A percentile compares a stretch with the other conserved stretches of the same genome.
phyloP scores from a whole-genome alignment of 2,113 vertebrate species.

The Chlamydotis undulata region DNA sequence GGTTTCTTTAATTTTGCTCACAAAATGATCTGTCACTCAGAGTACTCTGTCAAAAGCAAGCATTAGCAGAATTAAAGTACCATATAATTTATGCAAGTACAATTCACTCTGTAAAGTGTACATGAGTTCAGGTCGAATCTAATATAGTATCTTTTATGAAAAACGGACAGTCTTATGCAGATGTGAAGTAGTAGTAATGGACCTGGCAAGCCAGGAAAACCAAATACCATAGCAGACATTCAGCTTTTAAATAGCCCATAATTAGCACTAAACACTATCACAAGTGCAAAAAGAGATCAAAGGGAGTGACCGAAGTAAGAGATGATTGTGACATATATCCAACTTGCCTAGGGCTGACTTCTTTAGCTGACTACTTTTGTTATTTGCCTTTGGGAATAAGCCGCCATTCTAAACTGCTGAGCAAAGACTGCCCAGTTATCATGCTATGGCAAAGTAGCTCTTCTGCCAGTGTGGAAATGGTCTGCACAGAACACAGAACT shows the following conservation, averaged over 20 bases:
- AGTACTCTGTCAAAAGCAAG: background rate
- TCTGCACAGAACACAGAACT: background rate
- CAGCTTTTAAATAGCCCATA: background rate
- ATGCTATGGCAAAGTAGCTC: background rate
- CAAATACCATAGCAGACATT: background rate
- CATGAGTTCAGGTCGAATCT: background rate
- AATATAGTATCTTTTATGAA: background rate
- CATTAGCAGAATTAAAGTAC: background rate
- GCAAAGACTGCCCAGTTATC: background rate
- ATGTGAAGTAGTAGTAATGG: background rate
- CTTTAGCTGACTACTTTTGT: background rate
- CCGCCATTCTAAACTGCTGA: background rate
- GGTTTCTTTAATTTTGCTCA: background rate
- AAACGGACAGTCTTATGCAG: background rate
- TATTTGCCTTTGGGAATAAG: background rate
- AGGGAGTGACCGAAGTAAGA: background rate
- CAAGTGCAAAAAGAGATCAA: background rate
- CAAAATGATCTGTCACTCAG: background rate
- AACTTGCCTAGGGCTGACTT: background rate
- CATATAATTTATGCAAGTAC: background rate
- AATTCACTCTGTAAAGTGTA: background rate
- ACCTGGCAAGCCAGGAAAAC: background rate
- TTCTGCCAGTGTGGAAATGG: background rate
- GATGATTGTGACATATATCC: background rate
- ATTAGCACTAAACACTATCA: conserved; percentile 6